These are phyloP conservation scores for Aricia agestis DNA, from an alignment of 1,140 invertebrate genomes.

Conservation along the genomic window DNA sequence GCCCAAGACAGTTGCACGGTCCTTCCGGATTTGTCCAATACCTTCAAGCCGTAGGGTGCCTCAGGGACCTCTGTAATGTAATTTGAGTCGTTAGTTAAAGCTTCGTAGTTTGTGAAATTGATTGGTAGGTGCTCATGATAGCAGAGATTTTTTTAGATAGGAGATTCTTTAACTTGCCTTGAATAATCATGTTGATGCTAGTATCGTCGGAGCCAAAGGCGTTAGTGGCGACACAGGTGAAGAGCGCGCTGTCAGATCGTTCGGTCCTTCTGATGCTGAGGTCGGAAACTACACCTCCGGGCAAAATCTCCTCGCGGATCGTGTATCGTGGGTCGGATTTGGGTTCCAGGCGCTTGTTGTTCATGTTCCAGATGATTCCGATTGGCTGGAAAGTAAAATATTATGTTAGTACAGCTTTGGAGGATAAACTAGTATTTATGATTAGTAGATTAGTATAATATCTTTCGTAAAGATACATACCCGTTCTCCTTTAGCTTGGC, in stretches of 20 bases:
- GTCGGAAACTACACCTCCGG: slow-evolving; percentile 91
- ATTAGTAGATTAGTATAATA: no score
- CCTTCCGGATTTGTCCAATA: slow-evolving; percentile 93
- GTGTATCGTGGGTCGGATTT: slow-evolving; percentile 93
- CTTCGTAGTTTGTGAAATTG: not conserved
- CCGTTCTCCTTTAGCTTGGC: slow-evolving; percentile 97
- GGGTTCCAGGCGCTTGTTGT: slow-evolving; percentile 92
- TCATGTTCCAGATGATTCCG: slow-evolving; percentile 97
- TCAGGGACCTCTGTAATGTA: slow-evolving; percentile 89
- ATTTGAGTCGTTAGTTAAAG: slow-evolving; percentile 1
- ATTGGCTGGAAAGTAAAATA: slow-evolving; percentile 80
- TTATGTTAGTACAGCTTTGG: not conserved
- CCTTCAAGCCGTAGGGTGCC: slow-evolving; percentile 92
- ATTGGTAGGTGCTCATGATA: no score
- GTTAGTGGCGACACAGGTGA: slow-evolving; percentile 96
- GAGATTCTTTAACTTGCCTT: slow-evolving; percentile 78
- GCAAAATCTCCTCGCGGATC: slow-evolving; percentile 92
- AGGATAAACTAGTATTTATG: no score
- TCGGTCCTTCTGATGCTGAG: slow-evolving; percentile 93
- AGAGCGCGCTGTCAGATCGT: slow-evolving; percentile 92
- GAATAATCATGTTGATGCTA: slow-evolving; percentile 96
- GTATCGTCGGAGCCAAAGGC: slow-evolving; percentile 96
- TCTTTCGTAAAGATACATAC: slow-evolving; percentile 32
- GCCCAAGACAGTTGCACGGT: slow-evolving; percentile 94
- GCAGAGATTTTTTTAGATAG: no score